phyloP scores from a whole-genome alignment of 1,140 invertebrate genomes.

The Phortica variegata region DNA sequence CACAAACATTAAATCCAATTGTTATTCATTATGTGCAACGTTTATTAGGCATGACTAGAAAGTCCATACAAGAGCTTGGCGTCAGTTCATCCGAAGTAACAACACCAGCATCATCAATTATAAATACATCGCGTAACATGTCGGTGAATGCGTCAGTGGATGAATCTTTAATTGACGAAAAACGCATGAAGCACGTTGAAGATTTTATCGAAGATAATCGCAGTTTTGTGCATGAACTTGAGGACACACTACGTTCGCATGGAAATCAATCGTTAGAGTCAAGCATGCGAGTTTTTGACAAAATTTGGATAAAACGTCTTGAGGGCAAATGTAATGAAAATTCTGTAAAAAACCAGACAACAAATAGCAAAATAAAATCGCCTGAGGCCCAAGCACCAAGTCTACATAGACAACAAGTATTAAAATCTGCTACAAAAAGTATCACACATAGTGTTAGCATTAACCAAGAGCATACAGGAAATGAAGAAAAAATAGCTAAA shows the following conservation, averaged over 20 bases:
- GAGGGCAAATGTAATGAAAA: constrained; percentile 3
- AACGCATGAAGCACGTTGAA: constrained; percentile 30
- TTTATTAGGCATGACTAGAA: constrained; percentile 37
- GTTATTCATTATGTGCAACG: constrained; percentile 45
- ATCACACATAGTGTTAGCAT: no score
- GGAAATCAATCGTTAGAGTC: constrained; percentile 18
- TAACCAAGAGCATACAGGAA: no score
- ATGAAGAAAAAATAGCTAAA: no score
- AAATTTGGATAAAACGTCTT: constrained; percentile 34
- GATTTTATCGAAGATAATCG: constrained; percentile 45
- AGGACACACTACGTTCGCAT: constrained; percentile 31
- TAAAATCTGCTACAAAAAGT: no score
- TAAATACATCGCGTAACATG: constrained; percentile 34
- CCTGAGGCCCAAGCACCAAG: neutral
- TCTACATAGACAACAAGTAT: no score
- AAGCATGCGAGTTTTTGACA: constrained; percentile 22
- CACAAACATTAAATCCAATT: constrained; percentile 29
- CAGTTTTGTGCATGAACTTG: constrained; percentile 43
- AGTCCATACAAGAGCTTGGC: constrained; percentile 25
- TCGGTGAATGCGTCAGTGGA: neutral
- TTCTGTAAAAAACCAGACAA: constrained; percentile 3
- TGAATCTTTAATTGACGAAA: constrained; percentile 1
- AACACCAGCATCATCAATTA: constrained; percentile 38
- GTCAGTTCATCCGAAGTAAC: constrained; percentile 33
- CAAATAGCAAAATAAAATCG: neutral